Base-by-base conservation (phyloP, 53 echinoderm and acorn worm genomes). In the Echinometra lucunter region DNA sequence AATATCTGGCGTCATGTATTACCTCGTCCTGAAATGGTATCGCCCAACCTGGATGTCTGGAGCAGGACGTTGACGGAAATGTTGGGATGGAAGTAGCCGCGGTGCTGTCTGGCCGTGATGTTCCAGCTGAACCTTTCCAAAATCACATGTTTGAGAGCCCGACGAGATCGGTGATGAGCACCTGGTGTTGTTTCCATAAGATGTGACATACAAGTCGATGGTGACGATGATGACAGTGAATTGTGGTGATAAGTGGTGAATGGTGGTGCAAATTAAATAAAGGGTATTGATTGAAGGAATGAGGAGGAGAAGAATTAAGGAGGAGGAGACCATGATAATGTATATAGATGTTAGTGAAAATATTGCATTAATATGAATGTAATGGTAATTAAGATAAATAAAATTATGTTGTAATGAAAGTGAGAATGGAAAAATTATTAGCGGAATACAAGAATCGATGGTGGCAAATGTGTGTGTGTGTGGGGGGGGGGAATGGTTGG, bases 41-140 rank as follows among this genome's bases (percentile, higher is more conserved):
- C 93, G 57, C 93, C 93, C 28, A 25, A 21, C 34, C 25, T 34
- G 4, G 93, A 93, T 23, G 93, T 93, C 58, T 93, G 80, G 11
- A 93, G 17, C 1, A 82, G 32, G 82, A 93, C 60, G 55, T 93
- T 93, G 58, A 93, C 57, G 57, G 93, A 93, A 60, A 93, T 78
- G 58, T 81, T 93, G 56, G 80, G 93, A 57, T 81, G 93, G 40
- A 28, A 81, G 82, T 80, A 56, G 30, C 93, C 93, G 60, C 57
- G 60, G 57, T 93, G 93, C 35, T 93, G 56, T 30, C 25, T 53
- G 34, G 58, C 93, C 40, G 80, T 2, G 38, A 93, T 63, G 44
- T 93, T 47, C 93, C 93, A 93, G 57, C 82, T 35, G 40, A 93
- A 35, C 12, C 19, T 16, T 42, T 93, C 93, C 58, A 93, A 63